Conservation (phyloP, 2,113 vertebrate genomes). For the Oncorhynchus nerka region DNA sequence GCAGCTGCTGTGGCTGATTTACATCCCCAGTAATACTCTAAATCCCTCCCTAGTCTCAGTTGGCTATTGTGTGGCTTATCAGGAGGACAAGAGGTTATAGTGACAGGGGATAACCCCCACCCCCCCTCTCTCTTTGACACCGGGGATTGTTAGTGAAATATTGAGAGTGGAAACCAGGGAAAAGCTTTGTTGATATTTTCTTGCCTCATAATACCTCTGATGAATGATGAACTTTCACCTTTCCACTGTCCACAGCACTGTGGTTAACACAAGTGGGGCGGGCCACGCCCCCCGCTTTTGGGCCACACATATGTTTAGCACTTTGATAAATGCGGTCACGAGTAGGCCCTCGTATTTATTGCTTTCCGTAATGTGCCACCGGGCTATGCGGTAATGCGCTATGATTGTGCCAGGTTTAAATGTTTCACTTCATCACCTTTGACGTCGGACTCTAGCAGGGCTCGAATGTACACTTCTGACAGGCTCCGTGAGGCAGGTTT, state of each 20-base stretch:
- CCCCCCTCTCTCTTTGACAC: neutral
- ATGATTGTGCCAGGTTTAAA: conserved; percentile 60
- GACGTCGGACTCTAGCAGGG: conserved; percentile 44
- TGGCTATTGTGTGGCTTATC: conserved; percentile 42
- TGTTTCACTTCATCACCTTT: conserved; percentile 61
- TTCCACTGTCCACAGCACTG: conserved; percentile 45
- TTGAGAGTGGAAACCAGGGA: neutral
- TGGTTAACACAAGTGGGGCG: conserved; percentile 40
- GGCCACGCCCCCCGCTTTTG: neutral
- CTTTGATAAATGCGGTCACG: conserved; percentile 51
- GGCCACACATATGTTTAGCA: conserved; percentile 54
- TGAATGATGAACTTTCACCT: conserved; percentile 10
- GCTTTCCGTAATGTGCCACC: conserved; percentile 59
- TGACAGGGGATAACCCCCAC: conserved; percentile 32
- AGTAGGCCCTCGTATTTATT: conserved; percentile 47
- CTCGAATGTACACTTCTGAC: conserved; percentile 43
- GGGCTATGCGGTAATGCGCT: conserved; percentile 49
- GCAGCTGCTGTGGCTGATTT: conserved; percentile 58
- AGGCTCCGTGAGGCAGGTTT: conserved; percentile 47
- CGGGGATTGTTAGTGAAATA: neutral
- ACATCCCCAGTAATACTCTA: conserved; percentile 63
- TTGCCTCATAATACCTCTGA: neutral
- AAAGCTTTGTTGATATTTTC: neutral
- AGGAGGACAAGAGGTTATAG: conserved; percentile 48
- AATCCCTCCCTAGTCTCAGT: conserved; percentile 62